A percentile compares a stretch with the other conserved stretches of the same genome.
These are phyloP conservation scores for Tricholauxania praeusta DNA, from an alignment of 2,888 invertebrate species.

Conservation along the genomic window DNA sequence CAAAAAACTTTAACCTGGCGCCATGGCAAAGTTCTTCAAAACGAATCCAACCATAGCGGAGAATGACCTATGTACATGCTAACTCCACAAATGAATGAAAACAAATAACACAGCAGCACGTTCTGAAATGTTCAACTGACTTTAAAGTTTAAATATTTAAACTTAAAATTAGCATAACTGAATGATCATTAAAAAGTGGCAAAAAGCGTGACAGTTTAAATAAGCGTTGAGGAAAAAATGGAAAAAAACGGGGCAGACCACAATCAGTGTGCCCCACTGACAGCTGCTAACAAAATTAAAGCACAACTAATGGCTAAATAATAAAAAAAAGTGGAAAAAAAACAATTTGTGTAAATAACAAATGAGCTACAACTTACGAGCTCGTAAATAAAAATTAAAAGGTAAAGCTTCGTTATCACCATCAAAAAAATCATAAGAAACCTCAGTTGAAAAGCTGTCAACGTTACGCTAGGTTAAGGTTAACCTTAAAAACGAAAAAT, in stretches of 20 bases:
- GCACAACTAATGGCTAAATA: not conserved
- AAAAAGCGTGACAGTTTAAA: conserved; percentile 34
- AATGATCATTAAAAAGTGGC: conserved; percentile 33
- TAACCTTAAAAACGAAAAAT: not conserved
- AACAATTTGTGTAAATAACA: not conserved
- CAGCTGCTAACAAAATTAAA: no score
- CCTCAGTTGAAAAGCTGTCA: not conserved
- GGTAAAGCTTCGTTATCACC: not conserved
- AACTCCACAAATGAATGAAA: not conserved
- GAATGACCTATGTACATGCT: conserved; percentile 18
- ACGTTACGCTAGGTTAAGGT: conserved; percentile 27
- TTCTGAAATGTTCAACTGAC: not conserved
- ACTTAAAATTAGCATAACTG: conserved; percentile 25
- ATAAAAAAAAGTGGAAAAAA: not conserved
- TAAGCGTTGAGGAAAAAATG: not conserved
- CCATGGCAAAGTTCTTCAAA: conserved; percentile 10
- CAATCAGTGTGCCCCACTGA: not conserved
- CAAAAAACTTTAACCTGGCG: conserved; percentile 6
- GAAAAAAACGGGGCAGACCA: no score
- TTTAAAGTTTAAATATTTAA: conserved; percentile 12
- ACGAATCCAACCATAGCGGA: conserved; percentile 10
- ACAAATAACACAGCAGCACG: not conserved
- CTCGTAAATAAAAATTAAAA: not conserved
- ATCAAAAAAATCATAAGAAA: not conserved
- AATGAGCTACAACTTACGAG: not conserved